Percentiles rank a stretch among this genome's conserved stretches.
Conservation (phyloP, 2,113 vertebrate genomes). For the Pleuronectes platessa region DNA sequence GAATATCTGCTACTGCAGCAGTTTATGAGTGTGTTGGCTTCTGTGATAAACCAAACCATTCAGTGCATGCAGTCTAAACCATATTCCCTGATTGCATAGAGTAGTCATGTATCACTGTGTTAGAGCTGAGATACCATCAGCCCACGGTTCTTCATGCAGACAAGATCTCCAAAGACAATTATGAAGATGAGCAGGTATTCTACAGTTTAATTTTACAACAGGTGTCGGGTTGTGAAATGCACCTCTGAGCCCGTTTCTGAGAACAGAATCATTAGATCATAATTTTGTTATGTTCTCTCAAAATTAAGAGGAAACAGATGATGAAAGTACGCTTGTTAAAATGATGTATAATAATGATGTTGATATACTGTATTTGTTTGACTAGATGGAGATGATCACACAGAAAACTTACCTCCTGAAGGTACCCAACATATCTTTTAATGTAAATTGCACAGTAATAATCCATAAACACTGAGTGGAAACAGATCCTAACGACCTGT, state of each 20-base stretch:
- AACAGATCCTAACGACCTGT: not conserved
- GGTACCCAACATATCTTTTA: constrained; percentile 22
- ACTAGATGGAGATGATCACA: constrained; percentile 17
- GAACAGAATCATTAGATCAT: not conserved
- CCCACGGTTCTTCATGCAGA: not conserved
- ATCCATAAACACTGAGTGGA: not conserved
- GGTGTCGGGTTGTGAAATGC: not conserved
- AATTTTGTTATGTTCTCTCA: not conserved
- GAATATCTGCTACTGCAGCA: not conserved
- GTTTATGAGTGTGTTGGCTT: too few species aligned
- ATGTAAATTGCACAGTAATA: not conserved
- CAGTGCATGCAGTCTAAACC: not conserved
- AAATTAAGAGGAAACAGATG: not conserved
- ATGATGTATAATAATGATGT: not conserved
- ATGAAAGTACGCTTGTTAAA: not conserved
- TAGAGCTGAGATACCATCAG: not conserved
- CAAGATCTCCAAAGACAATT: not conserved
- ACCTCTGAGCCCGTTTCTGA: not conserved
- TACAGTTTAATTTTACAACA: not conserved
- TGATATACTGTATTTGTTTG: not conserved
- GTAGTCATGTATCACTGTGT: not conserved
- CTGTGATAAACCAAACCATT: not conserved
- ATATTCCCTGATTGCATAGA: not conserved
- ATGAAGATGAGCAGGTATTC: not conserved
- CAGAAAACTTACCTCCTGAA: not conserved